Evolutionary conservation across 2,797 vertebrate species (phyloP), one percentile per base, ranked within the genome.

Genomic region (Xenops minutus): DNA sequence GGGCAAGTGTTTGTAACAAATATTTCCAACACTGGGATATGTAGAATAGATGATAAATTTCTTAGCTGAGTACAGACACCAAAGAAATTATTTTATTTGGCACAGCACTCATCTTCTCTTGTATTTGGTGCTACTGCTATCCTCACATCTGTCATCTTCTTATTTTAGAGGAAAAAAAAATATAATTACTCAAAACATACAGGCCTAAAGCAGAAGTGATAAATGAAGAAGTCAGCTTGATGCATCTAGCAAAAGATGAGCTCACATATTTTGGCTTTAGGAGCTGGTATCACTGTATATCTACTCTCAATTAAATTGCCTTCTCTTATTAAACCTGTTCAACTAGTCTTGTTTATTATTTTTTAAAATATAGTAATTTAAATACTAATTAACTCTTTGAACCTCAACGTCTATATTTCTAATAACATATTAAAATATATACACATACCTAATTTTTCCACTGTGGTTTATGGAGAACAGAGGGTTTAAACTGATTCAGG

Each of bases 261-360:
- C 52, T 90, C 59, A n/a, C 23, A 10, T 64, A 43, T 63, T 52
- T 76, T 76, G 56, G 15, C 34, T 71, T 90, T 90, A 36, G 30
- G 44, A 88, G 24, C 59, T 59, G 36, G 10, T 73, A 52, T 82
- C 76, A 34, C 62, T 88, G 37, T 24, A 32, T 71, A 56, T 66
- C 73, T 90, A 15, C 54, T 78, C 52, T 78, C n/a, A 77, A 6
- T 66, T 84, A 93, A 81, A 46, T 18, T 46, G 21, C 22, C 55
- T 56, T 41, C 71, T 85, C 48, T 79, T 29, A 76, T 82, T 63
- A 93, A 95, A 95, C 93, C 90, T 82, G 94, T 34, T 85, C 80
- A 74, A 64, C 94, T 74, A 63, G 88, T 95, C 46, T 22, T 77
- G 58, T 77, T 95, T 69, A 34, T 59, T 34, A 13, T 59, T 77